Evolutionary conservation across 2,797 vertebrate species (phyloP), one percentile per base, ranked within the genome.

Genomic region (Sandelia bainsii): DNA sequence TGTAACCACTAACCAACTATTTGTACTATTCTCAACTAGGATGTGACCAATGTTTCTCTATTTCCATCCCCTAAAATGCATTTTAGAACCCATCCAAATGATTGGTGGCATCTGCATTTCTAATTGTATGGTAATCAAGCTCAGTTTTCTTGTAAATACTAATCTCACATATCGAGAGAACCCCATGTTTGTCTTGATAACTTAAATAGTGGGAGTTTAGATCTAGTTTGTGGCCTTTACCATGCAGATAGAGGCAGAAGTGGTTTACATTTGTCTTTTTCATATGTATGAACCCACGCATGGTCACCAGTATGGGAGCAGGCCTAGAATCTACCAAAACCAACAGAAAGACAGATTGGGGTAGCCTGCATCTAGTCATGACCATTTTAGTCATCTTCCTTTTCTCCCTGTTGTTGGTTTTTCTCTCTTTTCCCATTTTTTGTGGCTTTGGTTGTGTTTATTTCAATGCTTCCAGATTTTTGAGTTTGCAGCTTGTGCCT

Each of bases 301-400:
- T 76, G 80, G 87, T 82, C 82, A 91, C 90, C 84, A 86, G 76
- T 59, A 48, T 82, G 80, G 73, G 82, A 53, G 62, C 70, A 91
- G 83, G 70, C 80, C 86, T 91, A 56, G 89, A 92, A 91, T 92
- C 88, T 81, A 82, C 69, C 27, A 66, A 88, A 92, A 87, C 89
- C 90, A 86, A 85, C 72, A 75, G 49, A 85, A 76, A 78, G 69
- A 76, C 51, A 46, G 58, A 69, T 77, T 69, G 59, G 70, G 70
- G 84, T 83, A 75, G 72, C 59, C 72, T 82, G 50, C 66, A 86
- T 86, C 74, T 86, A 49, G 64, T 73, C 69, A 12, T 50, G 34
- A 49, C 63, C 79, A 77, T 79, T 75, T 68, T 25, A 58, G 63
- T 80, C 67, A 66, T 81, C 80, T 63, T 85, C 63, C 52, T 76